phyloP scores from a whole-genome alignment of 1,140 invertebrate genomes.

The Brachionus koreanus region DNA sequence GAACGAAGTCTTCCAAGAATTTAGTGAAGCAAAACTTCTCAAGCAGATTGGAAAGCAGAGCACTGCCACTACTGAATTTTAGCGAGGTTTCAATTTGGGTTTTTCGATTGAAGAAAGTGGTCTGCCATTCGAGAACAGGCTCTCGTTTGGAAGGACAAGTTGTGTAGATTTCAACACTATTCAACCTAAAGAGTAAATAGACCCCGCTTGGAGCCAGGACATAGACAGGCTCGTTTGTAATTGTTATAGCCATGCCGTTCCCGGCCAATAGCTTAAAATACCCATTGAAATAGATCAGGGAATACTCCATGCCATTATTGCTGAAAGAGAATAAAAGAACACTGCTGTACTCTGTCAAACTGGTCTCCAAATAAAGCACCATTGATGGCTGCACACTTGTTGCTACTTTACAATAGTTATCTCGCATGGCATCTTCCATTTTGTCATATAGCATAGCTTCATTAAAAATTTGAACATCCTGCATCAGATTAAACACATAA shows the following conservation, averaged over 20 bases:
- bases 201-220: not conserved
- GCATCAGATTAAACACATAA: not conserved
- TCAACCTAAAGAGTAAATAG: not conserved
- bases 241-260: not conserved
- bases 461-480: not conserved
- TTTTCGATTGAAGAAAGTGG: not conserved
- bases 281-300: conserved; percentile 17
- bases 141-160: not conserved
- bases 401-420: not conserved
- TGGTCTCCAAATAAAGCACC: not conserved
- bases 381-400: conserved; percentile 1
- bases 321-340: not conserved
- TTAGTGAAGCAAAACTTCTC: conserved; percentile 13
- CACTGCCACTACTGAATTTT: not conserved
- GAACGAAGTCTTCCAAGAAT: not conserved
- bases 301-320: not conserved
- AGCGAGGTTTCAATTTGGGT: not conserved
- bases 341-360: not conserved
- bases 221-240: not conserved
- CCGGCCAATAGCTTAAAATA: not conserved
- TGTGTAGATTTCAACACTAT: not conserved
- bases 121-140: not conserved
- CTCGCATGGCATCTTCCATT: not conserved
- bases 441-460: not conserved
- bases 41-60: not conserved